Evolutionary conservation across 2,797 vertebrate genomes (phyloP), one percentile per base, ranked within the genome.

Genomic region (Serranus cabrilla): DNA sequence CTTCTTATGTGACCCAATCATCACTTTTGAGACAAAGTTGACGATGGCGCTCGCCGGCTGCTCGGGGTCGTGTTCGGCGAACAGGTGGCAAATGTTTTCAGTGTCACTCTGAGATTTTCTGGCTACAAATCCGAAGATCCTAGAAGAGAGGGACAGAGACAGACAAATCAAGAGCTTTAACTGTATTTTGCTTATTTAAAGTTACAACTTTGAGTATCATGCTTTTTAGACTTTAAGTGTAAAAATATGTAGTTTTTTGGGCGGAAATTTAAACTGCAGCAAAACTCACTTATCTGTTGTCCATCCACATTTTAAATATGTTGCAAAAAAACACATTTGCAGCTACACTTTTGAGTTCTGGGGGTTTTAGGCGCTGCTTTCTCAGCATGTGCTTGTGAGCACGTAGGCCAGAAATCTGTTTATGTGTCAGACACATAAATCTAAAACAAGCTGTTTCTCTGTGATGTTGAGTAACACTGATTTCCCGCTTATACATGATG

Each of bases 21-120:
- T 99, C 84, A 99, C 98, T 89, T 98, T 99, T 31, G 98, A 98
- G 58, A 99, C 97, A 74, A 99, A 99, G 93, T 99, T 99, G 89
- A 99, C 98, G 2, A 99, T 99, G 71, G 98, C 98, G 0, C 97
- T 98, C 58, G 98, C 97, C 0, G 98, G 98, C 73, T 99, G 98
- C 81, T 99, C 98, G 0, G 98, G 97, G 90, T 99, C 98, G 0
- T 98, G 97, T 58, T 99, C 98, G 0, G 98, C 98, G 52, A 99
- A 99, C 14, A 99, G 94, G 84, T 99, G 98, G 89, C 98, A 99
- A 0, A 98, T 59, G 0, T 99, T 99, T 82, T 97, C 97, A 0
- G 95, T 97, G 64, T 95, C 94, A n/a, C 95, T 98, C 87, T 97
- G 96, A 77, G 96, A 96, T 86, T 98, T 99, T 85, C 96, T 95